Evolutionary conservation across 2,888 invertebrate genomes (phyloP).

Genomic region (Meteorus colon): DNA sequence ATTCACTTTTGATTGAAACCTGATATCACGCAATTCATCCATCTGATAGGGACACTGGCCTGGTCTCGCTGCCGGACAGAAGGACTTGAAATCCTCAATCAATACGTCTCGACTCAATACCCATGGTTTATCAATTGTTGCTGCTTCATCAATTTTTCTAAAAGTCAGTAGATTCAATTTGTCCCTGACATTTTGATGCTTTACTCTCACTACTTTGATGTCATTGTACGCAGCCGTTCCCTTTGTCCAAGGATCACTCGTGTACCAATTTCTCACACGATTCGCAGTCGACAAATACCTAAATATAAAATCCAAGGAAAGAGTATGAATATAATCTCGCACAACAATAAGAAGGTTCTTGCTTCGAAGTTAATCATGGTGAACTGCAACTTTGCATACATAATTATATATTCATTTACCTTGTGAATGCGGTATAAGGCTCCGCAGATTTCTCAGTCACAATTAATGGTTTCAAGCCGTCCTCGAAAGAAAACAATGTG

Average conservation of each 20-base stretch:
- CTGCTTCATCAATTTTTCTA: conserved; percentile 52
- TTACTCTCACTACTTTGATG: conserved; percentile 70
- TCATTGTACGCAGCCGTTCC: conserved; percentile 72
- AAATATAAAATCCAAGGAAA: background rate
- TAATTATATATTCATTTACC: conserved; percentile 47
- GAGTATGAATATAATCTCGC: conserved; percentile 27
- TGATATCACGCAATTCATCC: background rate
- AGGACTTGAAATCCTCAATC: conserved; percentile 55
- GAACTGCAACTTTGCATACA: background rate
- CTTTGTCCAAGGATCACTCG: conserved; percentile 73
- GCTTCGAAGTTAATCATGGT: background rate
- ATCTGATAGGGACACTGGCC: conserved; percentile 57
- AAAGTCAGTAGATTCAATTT: conserved; percentile 54
- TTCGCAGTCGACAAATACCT: conserved; percentile 73
- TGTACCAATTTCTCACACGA: conserved; percentile 75
- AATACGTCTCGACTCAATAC: conserved; percentile 52
- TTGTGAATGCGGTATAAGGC: conserved; percentile 72
- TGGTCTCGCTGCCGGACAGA: conserved; percentile 53
- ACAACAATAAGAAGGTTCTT: background rate
- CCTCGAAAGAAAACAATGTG: conserved; percentile 69
- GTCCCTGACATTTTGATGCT: conserved; percentile 70
- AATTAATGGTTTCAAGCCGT: conserved; percentile 72
- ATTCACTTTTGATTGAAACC: background rate
- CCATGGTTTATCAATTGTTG: conserved; percentile 55
- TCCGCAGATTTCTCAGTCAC: conserved; percentile 74